These are phyloP conservation scores for Meloidogyne floridensis DNA, from an alignment of 1,140 invertebrate genomes.

Conservation along the genomic window DNA sequence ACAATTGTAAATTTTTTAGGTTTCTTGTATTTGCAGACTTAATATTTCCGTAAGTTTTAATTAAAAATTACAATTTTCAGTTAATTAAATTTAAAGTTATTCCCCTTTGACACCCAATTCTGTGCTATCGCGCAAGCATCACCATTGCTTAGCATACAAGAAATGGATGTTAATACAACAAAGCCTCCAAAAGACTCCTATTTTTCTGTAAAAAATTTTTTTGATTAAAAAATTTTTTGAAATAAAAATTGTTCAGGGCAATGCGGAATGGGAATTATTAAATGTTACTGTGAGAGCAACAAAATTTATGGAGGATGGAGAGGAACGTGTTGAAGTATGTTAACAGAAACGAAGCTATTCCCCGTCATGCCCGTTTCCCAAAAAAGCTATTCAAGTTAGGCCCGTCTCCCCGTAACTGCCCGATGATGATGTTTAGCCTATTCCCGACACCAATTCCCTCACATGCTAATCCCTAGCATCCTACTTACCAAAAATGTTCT, in stretches of 20 bases:
- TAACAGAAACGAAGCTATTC: no score
- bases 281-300: constrained; percentile 62
- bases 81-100: constrained; percentile 33
- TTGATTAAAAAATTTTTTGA: not conserved
- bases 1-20: not conserved
- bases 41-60: constrained; percentile 44
- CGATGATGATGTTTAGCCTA: no score
- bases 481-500: no score
- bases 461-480: no score
- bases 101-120: constrained; percentile 60
- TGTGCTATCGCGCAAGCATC: constrained; percentile 63
- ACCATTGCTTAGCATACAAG: constrained; percentile 53
- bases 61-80: not conserved
- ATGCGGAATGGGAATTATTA: constrained; percentile 62
- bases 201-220: constrained; percentile 43
- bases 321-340: constrained; percentile 44
- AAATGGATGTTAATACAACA: constrained; percentile 59
- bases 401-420: no score
- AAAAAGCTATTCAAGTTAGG: no score
- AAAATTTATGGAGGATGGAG: constrained; percentile 55
- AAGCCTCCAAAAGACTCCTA: constrained; percentile 56
- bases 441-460: no score
- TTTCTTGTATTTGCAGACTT: constrained; percentile 53
- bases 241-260: constrained; percentile 38
- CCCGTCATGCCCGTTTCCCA: no score